Evolutionary conservation across 2,113 vertebrate species (phyloP), one percentile per base, ranked within the genome.

Genomic region (Sinocyclocheilus maitianheensis): DNA sequence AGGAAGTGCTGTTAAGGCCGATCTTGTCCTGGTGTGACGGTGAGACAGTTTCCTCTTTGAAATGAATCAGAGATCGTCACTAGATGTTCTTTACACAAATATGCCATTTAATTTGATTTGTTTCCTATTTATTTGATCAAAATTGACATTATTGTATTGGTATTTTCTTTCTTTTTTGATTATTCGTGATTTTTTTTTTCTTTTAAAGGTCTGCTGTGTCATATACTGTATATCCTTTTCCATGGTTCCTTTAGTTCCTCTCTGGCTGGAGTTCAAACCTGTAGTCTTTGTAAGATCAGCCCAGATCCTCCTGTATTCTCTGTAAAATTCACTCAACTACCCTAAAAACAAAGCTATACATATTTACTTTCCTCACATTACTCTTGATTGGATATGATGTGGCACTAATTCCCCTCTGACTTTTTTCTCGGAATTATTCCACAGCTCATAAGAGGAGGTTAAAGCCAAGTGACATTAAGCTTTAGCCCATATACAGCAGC

Each of bases 381-480:
- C 48, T 77, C 77, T 30, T 87, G 60, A 85, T 78, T 87, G 82
- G 46, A 87, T 77, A 60, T 89, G 83, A 83, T 53, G 37, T 63
- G 67, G 85, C 74, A 48, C 62, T 83, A 55, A 86, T 74, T 81
- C 84, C 88, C 22, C n/a, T 20, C 13, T 86, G 84, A 88, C 51
- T 81, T 69, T 62, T 78, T 80, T 80, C 30, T 46, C 77, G 2
- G 72, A 86, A 89, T 86, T 84, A 71, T 67, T 43, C 74, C 85
- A 67, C 26, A 58, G 71, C 82, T 81, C 26, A 84, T 84, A 26
- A 80, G 46, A 26, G 63, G 48, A 84, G 82, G 67, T 80, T 87
- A 84, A 87, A 84, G 18, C 75, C 37, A 82, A 84, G 77, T 76
- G 77, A 86, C 85, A 74, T 86, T 78, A 79, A 88, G 37, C 77